Base-by-base conservation (phyloP, 92 coral and sea anemone species). In the Phenganax stokvisi region DNA sequence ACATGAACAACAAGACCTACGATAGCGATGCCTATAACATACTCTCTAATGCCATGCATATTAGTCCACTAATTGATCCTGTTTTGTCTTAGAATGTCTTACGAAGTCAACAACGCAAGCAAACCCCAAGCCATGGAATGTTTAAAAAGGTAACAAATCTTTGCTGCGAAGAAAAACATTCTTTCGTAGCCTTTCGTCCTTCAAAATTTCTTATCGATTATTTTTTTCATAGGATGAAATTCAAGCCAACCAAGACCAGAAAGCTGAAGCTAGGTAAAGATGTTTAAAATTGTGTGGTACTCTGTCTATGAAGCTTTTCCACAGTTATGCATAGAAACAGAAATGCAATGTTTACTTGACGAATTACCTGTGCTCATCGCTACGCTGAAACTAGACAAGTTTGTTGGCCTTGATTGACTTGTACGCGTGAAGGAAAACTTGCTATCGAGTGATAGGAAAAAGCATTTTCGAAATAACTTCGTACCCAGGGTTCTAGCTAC, bases 51-150 rank as follows among this genome's bases (percentile, higher is more conserved):
- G 47, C 47, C 47, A 37, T 37, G 47, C 5, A 37, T 37, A 37
- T 37, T 37, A 37, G 47, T 37, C 47, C 47, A 37, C 47, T 72
- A 72, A 31, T 10, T 44, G 9, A 51, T 44, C 6, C 30, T 59
- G 3, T 52, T 79, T 63, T 63, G 3, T 79, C 37, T 0, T 65
- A 79, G 83, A 65, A 79, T 47, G 73, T 68, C 9, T 52, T 54
- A 52, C 52, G 73, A 62, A 62, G 61, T 63, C 73, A 54, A 52
- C 73, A 79, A 79, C 83, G 83, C 56, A 51, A 63, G 73, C 67
- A 62, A 37, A 79, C 83, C 10, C 73, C 74, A 16, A 79, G 25
- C 37, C 83, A 79, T 37, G 83, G 83, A 63, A 79, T 79, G 83
- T 79, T 79, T 64, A 79, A 77, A 12, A 59, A 79, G 83, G 83